Percentiles rank a stretch among this genome's conserved stretches.
Conservation (phyloP, 2,888 invertebrate species). For the Gandaritis pyraliata region DNA sequence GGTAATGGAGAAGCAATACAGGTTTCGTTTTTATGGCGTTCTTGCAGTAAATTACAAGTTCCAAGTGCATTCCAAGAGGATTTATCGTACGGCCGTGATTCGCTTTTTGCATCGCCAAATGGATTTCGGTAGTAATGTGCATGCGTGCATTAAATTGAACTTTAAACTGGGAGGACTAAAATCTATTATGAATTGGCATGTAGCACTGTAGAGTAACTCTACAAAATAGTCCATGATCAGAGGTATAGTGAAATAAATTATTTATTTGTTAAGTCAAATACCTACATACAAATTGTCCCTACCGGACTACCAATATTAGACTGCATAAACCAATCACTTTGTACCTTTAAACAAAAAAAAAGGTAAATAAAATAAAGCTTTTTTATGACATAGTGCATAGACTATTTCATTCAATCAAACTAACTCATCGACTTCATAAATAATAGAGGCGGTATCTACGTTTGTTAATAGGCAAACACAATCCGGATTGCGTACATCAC, state of each 20-base stretch:
- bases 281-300: no score
- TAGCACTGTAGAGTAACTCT: not conserved
- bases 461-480: conserved; percentile 7
- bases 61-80: conserved; percentile 67
- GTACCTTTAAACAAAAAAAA: no score
- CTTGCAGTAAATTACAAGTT: conserved; percentile 52
- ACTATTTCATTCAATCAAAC: not conserved
- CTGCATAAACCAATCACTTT: no score
- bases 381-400: no score
- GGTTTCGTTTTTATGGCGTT: conserved; percentile 32
- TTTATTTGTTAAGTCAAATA: no score
- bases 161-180: conserved; percentile 16
- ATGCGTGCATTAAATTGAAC: conserved; percentile 39
- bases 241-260: no score
- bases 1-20: conserved; percentile 9
- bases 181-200: conserved; percentile 13
- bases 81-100: conserved; percentile 68
- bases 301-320: no score
- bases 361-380: no score
- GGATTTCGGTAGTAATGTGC: conserved; percentile 56
- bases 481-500: conserved; percentile 10
- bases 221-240: no score
- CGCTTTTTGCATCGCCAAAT: conserved; percentile 62
- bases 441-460: not conserved
- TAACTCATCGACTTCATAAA: not conserved